Evolutionary conservation across 2,797 vertebrate species (phyloP).

Genomic region (Staurois parvus): DNA sequence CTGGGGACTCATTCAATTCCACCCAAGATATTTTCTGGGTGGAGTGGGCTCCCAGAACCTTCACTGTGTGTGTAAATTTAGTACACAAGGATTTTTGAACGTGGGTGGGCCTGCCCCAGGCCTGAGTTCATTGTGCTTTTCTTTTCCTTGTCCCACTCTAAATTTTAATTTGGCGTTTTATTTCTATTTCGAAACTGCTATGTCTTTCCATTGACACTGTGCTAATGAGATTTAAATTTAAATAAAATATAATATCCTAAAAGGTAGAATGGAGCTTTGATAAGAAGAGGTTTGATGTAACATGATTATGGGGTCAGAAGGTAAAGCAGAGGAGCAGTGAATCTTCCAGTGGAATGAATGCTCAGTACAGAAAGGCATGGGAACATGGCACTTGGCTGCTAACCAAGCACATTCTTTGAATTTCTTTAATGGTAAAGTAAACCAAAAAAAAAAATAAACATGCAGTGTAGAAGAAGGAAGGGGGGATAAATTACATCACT

Average conservation of each 20-base stretch:
- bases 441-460: conserved; percentile 1
- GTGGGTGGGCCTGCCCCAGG: background rate
- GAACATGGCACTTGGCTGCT: conserved; percentile 1
- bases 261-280: conserved; percentile 18
- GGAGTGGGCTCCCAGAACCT: too few species aligned
- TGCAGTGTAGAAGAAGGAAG: background rate
- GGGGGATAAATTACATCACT: background rate
- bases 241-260: conserved; percentile 44
- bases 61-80: too few species aligned
- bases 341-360: conserved; percentile 31
- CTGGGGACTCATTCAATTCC: too few species aligned
- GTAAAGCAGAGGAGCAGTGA: conserved; percentile 4
- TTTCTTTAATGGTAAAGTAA: background rate
- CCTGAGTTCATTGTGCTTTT: conserved; percentile 7
- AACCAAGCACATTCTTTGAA: background rate
- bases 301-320: conserved; percentile 49
- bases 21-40: too few species aligned
- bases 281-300: conserved; percentile 37
- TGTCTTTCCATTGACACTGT: conserved; percentile 38
- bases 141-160: conserved; percentile 1
- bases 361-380: background rate
- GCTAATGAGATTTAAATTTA: conserved; percentile 55
- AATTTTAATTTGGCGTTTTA: conserved; percentile 28
- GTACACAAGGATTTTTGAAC: too few species aligned
- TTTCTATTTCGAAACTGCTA: conserved; percentile 29